Base-by-base conservation (phyloP, 2,797 vertebrate genomes). In the Cygnus olor region DNA sequence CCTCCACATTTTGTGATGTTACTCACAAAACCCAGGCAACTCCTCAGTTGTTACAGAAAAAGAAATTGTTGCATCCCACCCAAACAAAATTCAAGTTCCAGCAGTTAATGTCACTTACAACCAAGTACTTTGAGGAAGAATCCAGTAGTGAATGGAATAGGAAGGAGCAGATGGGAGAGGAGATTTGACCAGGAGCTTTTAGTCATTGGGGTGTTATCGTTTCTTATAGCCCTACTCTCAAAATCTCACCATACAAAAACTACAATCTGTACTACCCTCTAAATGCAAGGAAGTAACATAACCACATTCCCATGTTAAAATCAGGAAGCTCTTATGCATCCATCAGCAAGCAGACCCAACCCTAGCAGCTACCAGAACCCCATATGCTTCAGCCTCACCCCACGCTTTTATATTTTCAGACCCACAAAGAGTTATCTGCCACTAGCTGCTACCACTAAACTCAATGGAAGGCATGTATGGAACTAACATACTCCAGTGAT, bases 61-160 rank as follows among this genome's bases (percentile, higher is more conserved):
- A 24, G 2, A 32, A 51, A 5, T 51, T 51, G 0, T 10, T 18
- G 4, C 9, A 44, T 15, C 10, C 30, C 51, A 53, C 0, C 3
- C 17, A 25, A 86, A 54, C 13, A 83, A 27, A 80, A 72, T 21
- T 20, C 2, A 58, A 81, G 7, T 9, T 74, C 4, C 10, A 20
- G 14, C 8, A 21, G 24, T 32, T 77, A 63, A 14, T 5, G 5
- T 4, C 20, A 65, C 15, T 40, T 85, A 45, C 2, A 57, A 11
- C 6, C 28, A 76, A 58, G 8, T 11, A 20, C 36, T 64, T 71
- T 28, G 66, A 61, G 89, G 32, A 44, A 80, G 24, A 0, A 72
- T 10, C 9, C 68, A 10, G 5, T 30, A 21, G n/a, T 57, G 30
- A 64, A 58, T 19, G 4, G 15, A 1, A 5, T 5, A 85, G 6